Evolutionary conservation across 1,140 invertebrate species (phyloP).

Genomic region (Cydia fagiglandana): DNA sequence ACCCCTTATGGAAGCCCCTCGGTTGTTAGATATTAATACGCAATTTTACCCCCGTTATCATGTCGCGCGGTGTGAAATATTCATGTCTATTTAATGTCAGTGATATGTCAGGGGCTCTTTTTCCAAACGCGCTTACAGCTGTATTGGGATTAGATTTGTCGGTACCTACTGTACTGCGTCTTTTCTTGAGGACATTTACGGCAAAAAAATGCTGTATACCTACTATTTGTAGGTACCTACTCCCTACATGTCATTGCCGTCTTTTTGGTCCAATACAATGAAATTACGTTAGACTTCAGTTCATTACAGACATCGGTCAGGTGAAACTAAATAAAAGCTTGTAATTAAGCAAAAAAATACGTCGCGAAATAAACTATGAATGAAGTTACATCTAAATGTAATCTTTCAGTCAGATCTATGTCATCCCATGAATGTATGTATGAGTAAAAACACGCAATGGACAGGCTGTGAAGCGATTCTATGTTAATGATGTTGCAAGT

Average conservation of each 20-base stretch:
- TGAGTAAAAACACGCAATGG: not conserved
- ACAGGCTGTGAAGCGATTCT: slow-evolving; percentile 15
- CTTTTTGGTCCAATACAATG: too few relatives aligned
- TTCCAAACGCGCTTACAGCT: too few relatives aligned
- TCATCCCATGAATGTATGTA: not conserved
- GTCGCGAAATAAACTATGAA: not conserved
- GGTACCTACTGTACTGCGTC: too few relatives aligned
- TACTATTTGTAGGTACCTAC: too few relatives aligned
- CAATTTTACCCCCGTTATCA: slow-evolving; percentile 15
- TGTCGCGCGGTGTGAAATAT: not conserved
- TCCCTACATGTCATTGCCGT: too few relatives aligned
- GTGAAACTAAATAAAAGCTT: too few relatives aligned
- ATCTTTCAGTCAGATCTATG: slow-evolving; percentile 3
- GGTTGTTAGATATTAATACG: slow-evolving; percentile 17
- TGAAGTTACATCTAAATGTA: not conserved
- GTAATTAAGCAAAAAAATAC: not conserved
- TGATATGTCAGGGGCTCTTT: not conserved
- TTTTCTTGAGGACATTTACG: too few relatives aligned
- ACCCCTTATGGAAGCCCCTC: not conserved
- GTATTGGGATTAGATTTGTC: too few relatives aligned
- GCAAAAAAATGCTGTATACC: too few relatives aligned
- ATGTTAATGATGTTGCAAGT: slow-evolving; percentile 24
- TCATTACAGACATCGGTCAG: too few relatives aligned
- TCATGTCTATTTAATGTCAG: not conserved
- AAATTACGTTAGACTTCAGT: too few relatives aligned